Base-by-base conservation (phyloP, 2,888 invertebrate genomes). In the Hemistola chrysoprasaria region DNA sequence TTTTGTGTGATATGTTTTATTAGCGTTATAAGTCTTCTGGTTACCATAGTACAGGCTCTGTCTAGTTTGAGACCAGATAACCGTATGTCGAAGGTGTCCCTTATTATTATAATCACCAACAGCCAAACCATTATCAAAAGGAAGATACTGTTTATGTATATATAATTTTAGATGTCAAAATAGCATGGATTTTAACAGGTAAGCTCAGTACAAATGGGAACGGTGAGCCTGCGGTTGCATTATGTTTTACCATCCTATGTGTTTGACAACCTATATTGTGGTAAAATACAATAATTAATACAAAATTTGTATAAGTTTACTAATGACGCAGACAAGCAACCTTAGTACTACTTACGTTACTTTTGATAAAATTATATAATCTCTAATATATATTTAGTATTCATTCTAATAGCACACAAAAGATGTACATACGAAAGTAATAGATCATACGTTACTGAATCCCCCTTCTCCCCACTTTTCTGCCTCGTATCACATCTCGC, bases 401-500 rank as follows among this genome's bases (percentile, higher is more conserved):
- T 37, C 32, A 24, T 35, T 37, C 34, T 40, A 48, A 40, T 32
- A 33, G 27, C 32, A 55, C 58, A 61, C 48, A 57, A 60, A 64
- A 59, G 56, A 65, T 62, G 62, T 59, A 58, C 59, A 59, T 66
- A 60, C 53, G 56, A 58, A 59, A 53, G 54, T 54, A 62, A 60
- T 60, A 65, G 58, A 66, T 69, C 65, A 71, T 71, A 65, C 61
- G 62, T 53, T 65, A 64, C 67, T 65, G 67, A 62, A 58, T n/a
- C n/a, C 58, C 58, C 50, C 53, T 51, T 50, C 56, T 57, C 63
- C 63, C 67, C 70, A 67, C 65, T 64, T 66, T 79, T 78, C 78
- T 80, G 69, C 68, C 65, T 72, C 79, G 84, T 80, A 86, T 85
- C 85, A 86, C 76, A 77, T 80, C 78, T 76, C 83, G 78, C 78